A percentile compares a stretch with the other conserved stretches of the same genome.
These are phyloP conservation scores for Botrylloides violaceus DNA, from an alignment of 23 tunicate genomes.

Conservation along the genomic window DNA sequence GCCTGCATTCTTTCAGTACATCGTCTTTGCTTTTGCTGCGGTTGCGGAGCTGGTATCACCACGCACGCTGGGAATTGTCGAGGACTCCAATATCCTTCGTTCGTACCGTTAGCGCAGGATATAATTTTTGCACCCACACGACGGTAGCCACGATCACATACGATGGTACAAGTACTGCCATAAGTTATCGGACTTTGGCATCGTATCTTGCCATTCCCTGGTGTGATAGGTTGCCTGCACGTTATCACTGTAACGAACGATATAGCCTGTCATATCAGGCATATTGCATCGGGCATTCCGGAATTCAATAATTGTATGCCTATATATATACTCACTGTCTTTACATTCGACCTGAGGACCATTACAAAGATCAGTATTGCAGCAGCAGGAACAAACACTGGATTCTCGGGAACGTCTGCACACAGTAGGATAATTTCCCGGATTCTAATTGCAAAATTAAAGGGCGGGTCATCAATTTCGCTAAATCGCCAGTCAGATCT, in stretches of 20 bases:
- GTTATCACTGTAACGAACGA: slow-evolving; percentile 23
- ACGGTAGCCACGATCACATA: slow-evolving; percentile 6
- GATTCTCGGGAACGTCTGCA: background rate
- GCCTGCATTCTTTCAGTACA: background rate
- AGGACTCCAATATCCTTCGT: slow-evolving; percentile 12
- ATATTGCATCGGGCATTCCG: too few species aligned
- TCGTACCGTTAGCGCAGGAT: slow-evolving; percentile 11
- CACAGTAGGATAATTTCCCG: slow-evolving; percentile 6
- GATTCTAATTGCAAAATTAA: too few species aligned
- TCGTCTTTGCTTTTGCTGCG: background rate
- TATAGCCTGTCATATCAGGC: too few species aligned
- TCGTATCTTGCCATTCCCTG: slow-evolving; percentile 3
- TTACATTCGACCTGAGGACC: slow-evolving; percentile 29
- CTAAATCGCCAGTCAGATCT: too few species aligned
- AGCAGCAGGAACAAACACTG: slow-evolving; percentile 9
- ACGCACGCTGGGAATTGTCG: background rate
- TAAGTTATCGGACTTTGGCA: background rate
- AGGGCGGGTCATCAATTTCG: too few species aligned
- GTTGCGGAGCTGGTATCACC: background rate
- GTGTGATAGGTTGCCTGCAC: slow-evolving; percentile 11
- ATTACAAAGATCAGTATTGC: slow-evolving; percentile 15
- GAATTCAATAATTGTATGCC: too few species aligned
- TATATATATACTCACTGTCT: slow-evolving; percentile 6
- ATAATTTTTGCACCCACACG: slow-evolving; percentile 1
- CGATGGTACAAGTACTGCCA: slow-evolving; percentile 9